Evolutionary conservation across 1,140 invertebrate genomes (phyloP).

Genomic region (Gonatopus flavifemur): DNA sequence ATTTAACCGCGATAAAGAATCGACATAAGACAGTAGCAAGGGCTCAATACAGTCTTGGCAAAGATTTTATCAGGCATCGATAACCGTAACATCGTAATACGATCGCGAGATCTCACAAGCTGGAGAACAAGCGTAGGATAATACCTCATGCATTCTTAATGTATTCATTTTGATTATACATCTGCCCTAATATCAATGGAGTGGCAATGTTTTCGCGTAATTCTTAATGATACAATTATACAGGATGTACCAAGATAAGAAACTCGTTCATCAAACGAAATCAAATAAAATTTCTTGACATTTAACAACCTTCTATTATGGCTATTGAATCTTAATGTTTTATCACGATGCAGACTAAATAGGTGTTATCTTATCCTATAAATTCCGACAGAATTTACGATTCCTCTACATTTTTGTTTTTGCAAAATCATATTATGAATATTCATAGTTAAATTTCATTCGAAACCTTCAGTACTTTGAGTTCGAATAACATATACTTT

Average conservation of each 20-base stretch:
- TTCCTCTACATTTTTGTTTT: too few relatives aligned
- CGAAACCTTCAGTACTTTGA: too few relatives aligned
- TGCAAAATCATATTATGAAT: too few relatives aligned
- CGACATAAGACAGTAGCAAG: too few relatives aligned
- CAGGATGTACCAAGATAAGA: constrained; percentile 15
- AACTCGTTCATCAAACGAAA: constrained; percentile 1
- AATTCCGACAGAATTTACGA: too few relatives aligned
- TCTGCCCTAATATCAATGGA: constrained; percentile 17
- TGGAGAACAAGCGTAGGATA: constrained; percentile 16
- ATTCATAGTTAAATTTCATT: too few relatives aligned
- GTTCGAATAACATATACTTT: too few relatives aligned
- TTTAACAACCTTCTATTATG: too few relatives aligned
- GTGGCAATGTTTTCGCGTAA: constrained; percentile 19
- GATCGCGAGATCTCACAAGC: constrained; percentile 1
- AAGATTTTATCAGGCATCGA: constrained; percentile 22
- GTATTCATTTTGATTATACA: constrained; percentile 14
- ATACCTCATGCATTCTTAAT: constrained; percentile 23
- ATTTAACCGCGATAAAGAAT: too few relatives aligned
- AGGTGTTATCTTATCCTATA: too few relatives aligned
- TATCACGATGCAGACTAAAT: too few relatives aligned
- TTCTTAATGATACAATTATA: constrained; percentile 34
- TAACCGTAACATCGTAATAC: constrained; percentile 8
- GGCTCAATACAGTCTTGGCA: constrained; percentile 7
- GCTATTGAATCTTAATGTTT: too few relatives aligned
- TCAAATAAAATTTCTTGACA: constrained; percentile 28